Percentiles rank a stretch among this genome's conserved stretches.
These are phyloP conservation scores for Phycodurus eques DNA, from an alignment of 2,113 vertebrate genomes.

Conservation along the genomic window DNA sequence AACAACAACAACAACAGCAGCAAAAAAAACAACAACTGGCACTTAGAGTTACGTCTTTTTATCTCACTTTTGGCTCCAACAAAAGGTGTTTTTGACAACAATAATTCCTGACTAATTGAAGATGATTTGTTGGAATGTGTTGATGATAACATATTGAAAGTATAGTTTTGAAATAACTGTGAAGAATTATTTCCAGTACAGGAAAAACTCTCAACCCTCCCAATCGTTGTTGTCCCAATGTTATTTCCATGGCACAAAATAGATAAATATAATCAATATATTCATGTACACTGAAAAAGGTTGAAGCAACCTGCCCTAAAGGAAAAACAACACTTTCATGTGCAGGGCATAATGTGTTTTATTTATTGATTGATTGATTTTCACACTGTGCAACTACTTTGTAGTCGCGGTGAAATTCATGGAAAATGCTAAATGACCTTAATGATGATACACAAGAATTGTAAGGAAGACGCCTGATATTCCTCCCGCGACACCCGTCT, in stretches of 20 bases:
- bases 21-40: too few relatives aligned
- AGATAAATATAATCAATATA: not conserved
- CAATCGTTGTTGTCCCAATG: not conserved
- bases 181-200: not conserved
- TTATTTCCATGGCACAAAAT: not conserved
- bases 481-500: constrained; percentile 50
- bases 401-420: constrained; percentile 30
- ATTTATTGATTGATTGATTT: constrained; percentile 26
- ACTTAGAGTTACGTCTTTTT: not conserved
- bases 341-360: constrained; percentile 8
- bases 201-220: not conserved
- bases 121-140: not conserved
- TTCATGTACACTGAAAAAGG: not conserved
- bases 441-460: constrained; percentile 57
- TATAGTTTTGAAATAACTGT: not conserved
- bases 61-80: not conserved
- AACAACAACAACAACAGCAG: too few relatives aligned
- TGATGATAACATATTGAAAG: not conserved
- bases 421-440: constrained; percentile 54
- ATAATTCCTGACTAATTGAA: not conserved
- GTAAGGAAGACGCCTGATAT: constrained; percentile 61
- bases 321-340: not conserved
- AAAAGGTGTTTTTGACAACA: not conserved
- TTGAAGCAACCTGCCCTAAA: not conserved
- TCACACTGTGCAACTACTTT: constrained; percentile 32